phyloP scores from a whole-genome alignment of 2,113 vertebrate species.

The Cyanistes caeruleus region DNA sequence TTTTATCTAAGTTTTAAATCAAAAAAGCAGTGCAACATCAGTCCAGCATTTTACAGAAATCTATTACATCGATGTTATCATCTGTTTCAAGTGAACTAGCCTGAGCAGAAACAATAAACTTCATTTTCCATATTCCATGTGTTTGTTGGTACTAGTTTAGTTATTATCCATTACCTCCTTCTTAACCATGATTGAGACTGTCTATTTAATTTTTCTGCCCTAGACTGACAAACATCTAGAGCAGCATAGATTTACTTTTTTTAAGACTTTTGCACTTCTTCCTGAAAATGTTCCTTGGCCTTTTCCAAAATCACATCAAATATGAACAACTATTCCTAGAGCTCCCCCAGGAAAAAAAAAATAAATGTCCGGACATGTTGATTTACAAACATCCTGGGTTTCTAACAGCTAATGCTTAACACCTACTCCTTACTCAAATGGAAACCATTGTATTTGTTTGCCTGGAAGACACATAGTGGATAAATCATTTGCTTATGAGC shows the following conservation, averaged over 20 bases:
- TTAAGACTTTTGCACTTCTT: neutral
- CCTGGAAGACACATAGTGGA: neutral
- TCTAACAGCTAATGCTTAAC: neutral
- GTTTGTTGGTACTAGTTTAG: neutral
- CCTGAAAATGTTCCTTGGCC: neutral
- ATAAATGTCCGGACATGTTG: accelerated
- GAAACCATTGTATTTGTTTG: neutral
- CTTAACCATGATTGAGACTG: neutral
- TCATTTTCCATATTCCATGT: neutral
- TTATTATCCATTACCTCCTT: neutral
- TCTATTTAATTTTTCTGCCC: neutral
- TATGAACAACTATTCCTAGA: neutral
- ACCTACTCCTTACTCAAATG: neutral
- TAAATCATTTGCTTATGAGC: neutral
- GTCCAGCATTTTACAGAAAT: neutral
- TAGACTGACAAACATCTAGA: neutral
- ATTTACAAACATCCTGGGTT: neutral
- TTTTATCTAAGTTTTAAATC: neutral
- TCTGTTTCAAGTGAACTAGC: neutral
- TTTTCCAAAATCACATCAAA: neutral
- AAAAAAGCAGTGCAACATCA: neutral
- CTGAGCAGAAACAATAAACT: neutral
- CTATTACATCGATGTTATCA: accelerated
- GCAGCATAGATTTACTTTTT: neutral
- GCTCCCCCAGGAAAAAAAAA: no score